Evolutionary conservation across 2,888 invertebrate species (phyloP).

Genomic region (Hyalella azteca): DNA sequence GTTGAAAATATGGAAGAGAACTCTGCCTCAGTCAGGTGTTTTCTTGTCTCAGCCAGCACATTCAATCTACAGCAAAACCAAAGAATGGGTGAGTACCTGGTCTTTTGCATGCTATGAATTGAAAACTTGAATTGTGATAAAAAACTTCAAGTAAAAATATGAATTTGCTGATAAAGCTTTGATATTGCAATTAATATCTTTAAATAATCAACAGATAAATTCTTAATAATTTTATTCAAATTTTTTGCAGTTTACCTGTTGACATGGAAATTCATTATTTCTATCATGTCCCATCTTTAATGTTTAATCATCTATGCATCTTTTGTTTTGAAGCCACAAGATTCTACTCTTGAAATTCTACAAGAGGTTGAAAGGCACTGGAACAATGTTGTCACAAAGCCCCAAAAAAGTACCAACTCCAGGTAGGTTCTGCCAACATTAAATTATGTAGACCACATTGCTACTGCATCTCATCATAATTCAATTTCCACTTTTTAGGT

Average conservation of each 20-base stretch:
- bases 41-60: no score
- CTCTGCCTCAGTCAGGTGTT: no score
- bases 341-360: not conserved
- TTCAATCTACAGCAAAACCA: slow-evolving; percentile 1
- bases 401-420: not conserved
- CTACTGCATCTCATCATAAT: not conserved
- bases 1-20: no score
- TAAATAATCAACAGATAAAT: no score
- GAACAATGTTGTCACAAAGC: not conserved
- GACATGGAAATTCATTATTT: not conserved
- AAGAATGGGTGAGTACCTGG: not conserved
- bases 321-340: not conserved
- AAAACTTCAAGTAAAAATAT: not conserved
- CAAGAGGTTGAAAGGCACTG: not conserved
- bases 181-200: not conserved
- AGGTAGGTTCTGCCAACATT: not conserved
- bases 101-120: not conserved
- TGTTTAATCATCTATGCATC: not conserved
- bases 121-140: not conserved
- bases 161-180: not conserved
- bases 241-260: not conserved
- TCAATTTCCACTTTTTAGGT: not conserved
- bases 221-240: not conserved
- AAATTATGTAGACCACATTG: no score
- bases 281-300: not conserved